A percentile compares a stretch with the other conserved stretches of the same genome.
phyloP scores from a whole-genome alignment of 2,888 invertebrate genomes.

The Euproctis similis region DNA sequence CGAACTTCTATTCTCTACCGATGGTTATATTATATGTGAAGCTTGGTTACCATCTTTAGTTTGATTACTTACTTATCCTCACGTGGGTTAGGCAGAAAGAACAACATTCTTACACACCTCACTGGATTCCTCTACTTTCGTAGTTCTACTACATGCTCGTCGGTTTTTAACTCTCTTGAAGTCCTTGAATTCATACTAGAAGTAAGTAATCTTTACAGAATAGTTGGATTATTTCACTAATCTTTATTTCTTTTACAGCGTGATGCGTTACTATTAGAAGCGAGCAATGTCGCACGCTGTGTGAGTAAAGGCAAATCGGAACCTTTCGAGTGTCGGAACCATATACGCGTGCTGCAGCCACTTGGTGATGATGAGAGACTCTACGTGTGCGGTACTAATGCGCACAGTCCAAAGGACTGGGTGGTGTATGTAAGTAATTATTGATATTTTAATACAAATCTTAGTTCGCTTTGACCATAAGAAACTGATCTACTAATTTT shows the following conservation, averaged over 20 bases:
- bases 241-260: conserved; percentile 40
- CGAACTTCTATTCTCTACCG: no score
- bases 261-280: conserved; percentile 75
- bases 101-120: no score
- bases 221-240: neutral
- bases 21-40: no score
- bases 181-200: no score
- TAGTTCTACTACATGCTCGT: no score
- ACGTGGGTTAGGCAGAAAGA: no score
- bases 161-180: no score
- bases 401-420: conserved; percentile 79
- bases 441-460: neutral
- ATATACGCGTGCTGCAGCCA: conserved; percentile 79
- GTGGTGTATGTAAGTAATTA: conserved; percentile 73
- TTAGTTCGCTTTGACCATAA: no score
- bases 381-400: conserved; percentile 80
- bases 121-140: no score
- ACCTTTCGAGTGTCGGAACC: conserved; percentile 79
- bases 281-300: conserved; percentile 76
- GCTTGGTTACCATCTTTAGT: no score
- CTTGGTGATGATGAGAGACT: conserved; percentile 77
- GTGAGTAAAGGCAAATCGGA: conserved; percentile 80
- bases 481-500: no score
- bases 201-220: neutral
- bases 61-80: no score